phyloP scores from a whole-genome alignment of 1,140 invertebrate genomes.

The Bactericera cockerelli region DNA sequence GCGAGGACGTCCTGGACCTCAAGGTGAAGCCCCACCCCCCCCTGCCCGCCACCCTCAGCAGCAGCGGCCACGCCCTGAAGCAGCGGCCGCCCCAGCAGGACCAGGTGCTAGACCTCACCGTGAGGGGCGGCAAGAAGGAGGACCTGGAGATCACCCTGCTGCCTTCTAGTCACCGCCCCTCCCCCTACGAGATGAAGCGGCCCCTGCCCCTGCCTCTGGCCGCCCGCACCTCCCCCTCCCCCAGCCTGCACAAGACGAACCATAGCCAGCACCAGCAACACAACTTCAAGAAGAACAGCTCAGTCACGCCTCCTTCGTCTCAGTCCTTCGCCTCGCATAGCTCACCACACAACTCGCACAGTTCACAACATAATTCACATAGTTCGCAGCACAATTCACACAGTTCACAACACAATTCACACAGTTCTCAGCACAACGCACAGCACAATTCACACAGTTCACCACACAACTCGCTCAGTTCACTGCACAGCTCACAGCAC shows the following conservation, averaged over 20 bases:
- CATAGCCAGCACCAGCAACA: background rate
- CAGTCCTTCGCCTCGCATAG: background rate
- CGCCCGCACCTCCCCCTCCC: background rate
- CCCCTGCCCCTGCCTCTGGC: background rate
- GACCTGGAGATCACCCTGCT: slow-evolving; percentile 42
- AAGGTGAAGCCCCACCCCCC: slow-evolving; percentile 30
- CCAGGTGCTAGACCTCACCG: slow-evolving; percentile 24
- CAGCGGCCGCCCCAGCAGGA: slow-evolving; percentile 23
- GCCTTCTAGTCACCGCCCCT: slow-evolving; percentile 18
- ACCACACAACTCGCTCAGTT: too few relatives aligned
- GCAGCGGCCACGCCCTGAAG: slow-evolving; percentile 26
- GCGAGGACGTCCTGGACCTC: slow-evolving; percentile 24
- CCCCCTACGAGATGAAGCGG: background rate
- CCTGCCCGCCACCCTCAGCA: slow-evolving; percentile 14
- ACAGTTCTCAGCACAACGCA: background rate
- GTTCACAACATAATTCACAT: too few relatives aligned
- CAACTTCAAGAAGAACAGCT: background rate
- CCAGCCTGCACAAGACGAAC: background rate
- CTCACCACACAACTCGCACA: too few relatives aligned
- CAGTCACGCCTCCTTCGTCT: background rate
- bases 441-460: too few relatives aligned
- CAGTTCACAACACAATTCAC: too few relatives aligned
- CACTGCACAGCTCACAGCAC: slow-evolving; percentile 17
- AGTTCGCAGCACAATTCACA: too few relatives aligned
- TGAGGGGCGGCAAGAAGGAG: slow-evolving; percentile 23